A percentile compares a stretch with the other conserved stretches of the same genome.
Evolutionary conservation across 2,113 vertebrate species (phyloP).

Genomic region (Crypturellus undulatus): DNA sequence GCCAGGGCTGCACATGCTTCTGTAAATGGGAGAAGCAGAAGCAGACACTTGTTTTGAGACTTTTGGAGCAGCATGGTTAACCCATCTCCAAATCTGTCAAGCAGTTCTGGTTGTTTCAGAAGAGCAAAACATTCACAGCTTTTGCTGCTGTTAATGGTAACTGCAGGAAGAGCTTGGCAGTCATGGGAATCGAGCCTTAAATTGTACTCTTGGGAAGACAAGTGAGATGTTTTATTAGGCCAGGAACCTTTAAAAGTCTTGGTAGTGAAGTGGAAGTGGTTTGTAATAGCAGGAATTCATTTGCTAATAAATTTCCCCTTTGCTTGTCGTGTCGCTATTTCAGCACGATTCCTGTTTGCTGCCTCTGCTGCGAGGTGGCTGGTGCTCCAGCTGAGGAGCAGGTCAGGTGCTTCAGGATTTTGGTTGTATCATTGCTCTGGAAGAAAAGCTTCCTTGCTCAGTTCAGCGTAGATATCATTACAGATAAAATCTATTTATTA

Average conservation of each 20-base stretch:
- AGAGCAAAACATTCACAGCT: neutral
- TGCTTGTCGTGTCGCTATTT: neutral
- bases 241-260: neutral
- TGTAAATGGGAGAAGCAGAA: neutral
- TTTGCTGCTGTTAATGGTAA: neutral
- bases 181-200: neutral
- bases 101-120: neutral
- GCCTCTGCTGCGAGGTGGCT: neutral
- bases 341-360: accelerated
- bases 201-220: neutral
- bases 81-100: neutral
- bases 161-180: neutral
- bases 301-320: constrained; percentile 17
- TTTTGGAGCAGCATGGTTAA: neutral
- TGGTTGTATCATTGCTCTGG: neutral
- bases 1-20: accelerated
- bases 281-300: constrained; percentile 23
- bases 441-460: neutral
- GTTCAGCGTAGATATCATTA: neutral
- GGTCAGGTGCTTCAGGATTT: neutral
- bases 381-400: neutral
- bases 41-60: neutral
- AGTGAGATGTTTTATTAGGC: neutral
- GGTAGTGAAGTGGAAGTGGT: constrained; percentile 12
- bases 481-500: neutral